Evolutionary conservation across 2,797 vertebrate genomes (phyloP).

Genomic region (Synanceia verrucosa): DNA sequence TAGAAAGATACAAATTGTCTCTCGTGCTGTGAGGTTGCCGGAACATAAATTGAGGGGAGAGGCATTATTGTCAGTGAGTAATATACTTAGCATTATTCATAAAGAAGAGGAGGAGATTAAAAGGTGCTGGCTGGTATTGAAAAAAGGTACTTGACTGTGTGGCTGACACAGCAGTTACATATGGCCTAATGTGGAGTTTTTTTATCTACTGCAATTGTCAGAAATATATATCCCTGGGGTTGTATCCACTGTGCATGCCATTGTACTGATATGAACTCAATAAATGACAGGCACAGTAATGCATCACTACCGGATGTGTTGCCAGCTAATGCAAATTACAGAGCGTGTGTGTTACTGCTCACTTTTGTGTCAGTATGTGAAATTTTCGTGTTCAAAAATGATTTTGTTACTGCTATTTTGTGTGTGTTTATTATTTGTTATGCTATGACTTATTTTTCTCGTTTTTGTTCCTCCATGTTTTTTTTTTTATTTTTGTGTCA

Average conservation of each 20-base stretch:
- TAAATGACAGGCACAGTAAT: constrained; percentile 74
- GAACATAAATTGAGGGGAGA: constrained; percentile 83
- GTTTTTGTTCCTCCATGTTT: not conserved
- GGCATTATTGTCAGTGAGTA: constrained; percentile 83
- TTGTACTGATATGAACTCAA: constrained; percentile 79
- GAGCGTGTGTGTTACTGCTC: constrained; percentile 23
- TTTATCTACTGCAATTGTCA: constrained; percentile 77
- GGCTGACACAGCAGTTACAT: constrained; percentile 78
- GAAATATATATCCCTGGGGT: constrained; percentile 76
- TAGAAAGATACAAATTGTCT: constrained; percentile 85
- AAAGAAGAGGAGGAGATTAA: constrained; percentile 78
- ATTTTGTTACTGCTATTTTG: not conserved
- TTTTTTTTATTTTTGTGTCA: not conserved
- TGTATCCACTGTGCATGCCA: constrained; percentile 72
- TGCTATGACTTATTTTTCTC: not conserved
- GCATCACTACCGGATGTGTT: constrained; percentile 48
- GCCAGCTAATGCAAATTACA: constrained; percentile 45
- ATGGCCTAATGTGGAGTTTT: constrained; percentile 72
- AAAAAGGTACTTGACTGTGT: constrained; percentile 64
- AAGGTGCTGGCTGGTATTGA: constrained; percentile 63
- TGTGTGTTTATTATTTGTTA: not conserved
- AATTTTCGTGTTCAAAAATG: constrained; percentile 7
- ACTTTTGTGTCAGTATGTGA: constrained; percentile 28
- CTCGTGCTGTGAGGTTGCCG: constrained; percentile 74
- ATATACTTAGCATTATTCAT: constrained; percentile 86